Conservation (phyloP, 2,113 vertebrate genomes). For the Podilymbus podiceps region DNA sequence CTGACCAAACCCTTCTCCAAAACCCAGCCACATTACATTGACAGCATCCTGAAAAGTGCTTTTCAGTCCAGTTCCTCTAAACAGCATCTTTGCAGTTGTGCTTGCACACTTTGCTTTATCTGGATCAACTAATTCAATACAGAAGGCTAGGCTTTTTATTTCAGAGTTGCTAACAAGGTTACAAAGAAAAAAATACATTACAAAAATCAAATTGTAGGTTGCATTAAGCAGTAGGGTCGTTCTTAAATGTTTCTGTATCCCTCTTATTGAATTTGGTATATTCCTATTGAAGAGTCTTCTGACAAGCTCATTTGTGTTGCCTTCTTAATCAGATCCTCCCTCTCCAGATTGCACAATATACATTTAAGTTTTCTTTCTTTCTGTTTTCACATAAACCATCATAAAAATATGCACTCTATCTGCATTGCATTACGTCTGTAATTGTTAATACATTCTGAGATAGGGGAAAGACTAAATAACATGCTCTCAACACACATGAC, state of each 20-base stretch:
- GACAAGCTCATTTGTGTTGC: not conserved
- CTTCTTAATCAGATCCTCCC: not conserved
- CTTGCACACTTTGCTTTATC: not conserved
- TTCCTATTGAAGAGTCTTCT: not conserved
- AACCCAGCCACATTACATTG: not conserved
- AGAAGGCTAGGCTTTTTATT: conserved; percentile 32
- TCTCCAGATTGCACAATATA: not conserved
- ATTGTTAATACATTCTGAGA: not conserved
- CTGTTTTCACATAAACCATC: not conserved
- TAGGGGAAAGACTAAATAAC: not conserved
- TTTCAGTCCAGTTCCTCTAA: not conserved
- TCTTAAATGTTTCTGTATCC: not conserved
- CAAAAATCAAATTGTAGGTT: not conserved
- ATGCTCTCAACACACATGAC: accelerated
- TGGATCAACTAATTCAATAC: not conserved
- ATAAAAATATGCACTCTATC: accelerated
- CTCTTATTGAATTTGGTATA: not conserved
- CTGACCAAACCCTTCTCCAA: not conserved
- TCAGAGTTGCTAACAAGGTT: conserved; percentile 5
- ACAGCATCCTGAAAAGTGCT: not conserved
- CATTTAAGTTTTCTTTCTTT: not conserved
- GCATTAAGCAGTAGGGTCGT: not conserved
- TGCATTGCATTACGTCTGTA: not conserved
- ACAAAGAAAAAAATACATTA: not conserved
- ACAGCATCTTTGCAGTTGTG: not conserved